phyloP scores from a whole-genome alignment of 2,113 vertebrate genomes.

The Tenrec ecaudatus region DNA sequence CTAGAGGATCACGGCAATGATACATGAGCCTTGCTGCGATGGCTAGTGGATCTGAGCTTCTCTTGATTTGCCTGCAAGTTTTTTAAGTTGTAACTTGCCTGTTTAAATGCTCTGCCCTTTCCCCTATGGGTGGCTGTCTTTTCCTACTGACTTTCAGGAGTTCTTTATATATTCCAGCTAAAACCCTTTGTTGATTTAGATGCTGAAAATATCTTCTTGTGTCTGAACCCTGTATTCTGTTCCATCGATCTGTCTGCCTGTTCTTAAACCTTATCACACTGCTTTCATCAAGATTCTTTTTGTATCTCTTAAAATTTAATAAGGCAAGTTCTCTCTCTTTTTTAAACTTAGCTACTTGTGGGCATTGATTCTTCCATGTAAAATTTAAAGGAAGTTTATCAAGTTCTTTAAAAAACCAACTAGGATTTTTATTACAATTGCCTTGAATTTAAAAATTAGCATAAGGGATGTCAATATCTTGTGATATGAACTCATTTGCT shows the following conservation, averaged over 20 bases:
- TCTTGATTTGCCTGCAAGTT: neutral
- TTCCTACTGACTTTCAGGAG: neutral
- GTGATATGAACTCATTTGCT: neutral
- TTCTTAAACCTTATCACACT: neutral
- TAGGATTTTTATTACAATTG: neutral
- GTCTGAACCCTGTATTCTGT: neutral
- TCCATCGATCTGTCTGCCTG: neutral
- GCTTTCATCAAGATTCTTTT: neutral
- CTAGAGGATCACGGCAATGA: neutral
- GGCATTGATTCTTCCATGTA: neutral
- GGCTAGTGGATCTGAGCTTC: neutral
- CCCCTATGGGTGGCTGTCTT: neutral
- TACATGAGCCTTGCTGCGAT: neutral
- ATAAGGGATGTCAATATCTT: neutral
- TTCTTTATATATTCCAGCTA: neutral
- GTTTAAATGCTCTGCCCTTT: neutral
- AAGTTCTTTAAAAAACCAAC: slow-evolving; percentile 15
- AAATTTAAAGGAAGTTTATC: slow-evolving; percentile 3
- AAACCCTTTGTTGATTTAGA: neutral
- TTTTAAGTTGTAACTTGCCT: neutral
- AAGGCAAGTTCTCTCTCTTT: neutral
- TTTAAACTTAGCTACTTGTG: neutral
- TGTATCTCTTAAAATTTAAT: neutral
- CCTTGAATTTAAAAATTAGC: neutral
- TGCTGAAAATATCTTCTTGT: neutral